Evolutionary conservation across 2,888 invertebrate genomes (phyloP), one percentile per base, ranked within the genome.

Genomic region (Adelognathus sp.): DNA sequence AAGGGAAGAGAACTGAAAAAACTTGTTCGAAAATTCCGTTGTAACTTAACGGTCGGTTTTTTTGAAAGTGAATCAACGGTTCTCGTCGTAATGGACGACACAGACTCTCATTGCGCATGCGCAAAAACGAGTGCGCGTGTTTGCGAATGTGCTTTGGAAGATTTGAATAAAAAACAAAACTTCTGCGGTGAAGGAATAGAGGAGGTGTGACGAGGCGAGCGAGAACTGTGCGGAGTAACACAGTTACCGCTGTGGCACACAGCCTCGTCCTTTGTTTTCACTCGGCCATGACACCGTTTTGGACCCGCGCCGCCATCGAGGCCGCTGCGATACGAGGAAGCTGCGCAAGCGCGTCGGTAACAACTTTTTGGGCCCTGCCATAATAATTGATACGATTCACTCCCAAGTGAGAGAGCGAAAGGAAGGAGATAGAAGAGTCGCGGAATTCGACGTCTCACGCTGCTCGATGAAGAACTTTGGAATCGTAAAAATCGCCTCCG

Each of bases 261-360:
- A 67, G 29, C 52, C 63, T 52, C 63, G 63, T 72, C 66, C 66
- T 74, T 72, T 77, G 67, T 77, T 77, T 73, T 77, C 77, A 73
- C 46, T 11, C 52, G 76, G 50, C 78, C 78, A 39, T 78, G 78
- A 78, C 78, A 78, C 41, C 69, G 64, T 78, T 73, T 31, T 27
- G 50, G 39, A 50, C 39, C n/a, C 71, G 52, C 50, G 54, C 9
- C 66, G 16, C n/a, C n/a, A 39, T 31, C 46, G 70, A 70, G 46
- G 64, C 46, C 54, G 24, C 41, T 14, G 7, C 31, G 61, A 24
- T 61, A 18, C 75, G 60, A 61, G 31, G 69, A 36, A 14, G 66
- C 46, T 50, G 61, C 36, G 46, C 66, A n/a, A n/a, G n/a, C n/a
- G n/a, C n/a, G n/a, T n/a, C n/a, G n/a, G 46, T 21, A 24, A 21